Evolutionary conservation across 2,797 vertebrate species (phyloP).

Genomic region (Prunella strophiata): DNA sequence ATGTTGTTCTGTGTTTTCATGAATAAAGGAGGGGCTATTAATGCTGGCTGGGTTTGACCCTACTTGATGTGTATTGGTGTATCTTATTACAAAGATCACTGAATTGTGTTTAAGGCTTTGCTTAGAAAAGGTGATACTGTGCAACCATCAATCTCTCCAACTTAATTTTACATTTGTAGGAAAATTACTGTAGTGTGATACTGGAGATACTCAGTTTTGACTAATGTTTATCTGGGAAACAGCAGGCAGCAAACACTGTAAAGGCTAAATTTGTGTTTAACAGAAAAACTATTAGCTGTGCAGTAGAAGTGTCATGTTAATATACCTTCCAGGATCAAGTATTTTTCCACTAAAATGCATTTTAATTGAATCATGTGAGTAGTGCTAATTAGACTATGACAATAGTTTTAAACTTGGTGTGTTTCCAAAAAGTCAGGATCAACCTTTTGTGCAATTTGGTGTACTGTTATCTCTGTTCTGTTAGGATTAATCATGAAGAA

Average conservation of each 20-base stretch:
- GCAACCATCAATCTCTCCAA: not conserved
- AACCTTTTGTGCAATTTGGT: conserved; percentile 41
- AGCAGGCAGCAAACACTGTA: not conserved
- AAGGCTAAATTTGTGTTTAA: not conserved
- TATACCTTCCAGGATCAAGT: not conserved
- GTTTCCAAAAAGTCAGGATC: not conserved
- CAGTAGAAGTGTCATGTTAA: not conserved
- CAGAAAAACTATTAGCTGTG: not conserved
- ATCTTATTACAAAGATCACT: not conserved
- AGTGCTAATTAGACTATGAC: not conserved
- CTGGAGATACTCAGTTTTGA: not conserved
- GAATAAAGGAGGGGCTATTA: not conserved
- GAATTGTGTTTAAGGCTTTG: not conserved
- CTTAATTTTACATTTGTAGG: not conserved
- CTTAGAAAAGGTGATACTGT: not conserved
- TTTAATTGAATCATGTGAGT: not conserved
- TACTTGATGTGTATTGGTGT: not conserved
- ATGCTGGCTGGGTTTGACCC: not conserved
- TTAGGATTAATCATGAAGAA: not conserved
- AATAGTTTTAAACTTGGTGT: not conserved
- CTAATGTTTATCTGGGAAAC: not conserved
- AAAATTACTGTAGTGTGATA: not conserved
- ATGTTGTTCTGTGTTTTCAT: not conserved
- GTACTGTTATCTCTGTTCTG: not conserved
- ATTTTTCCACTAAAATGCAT: not conserved